Evolutionary conservation across 2,888 invertebrate genomes (phyloP).

Genomic region (Elysia crispata): DNA sequence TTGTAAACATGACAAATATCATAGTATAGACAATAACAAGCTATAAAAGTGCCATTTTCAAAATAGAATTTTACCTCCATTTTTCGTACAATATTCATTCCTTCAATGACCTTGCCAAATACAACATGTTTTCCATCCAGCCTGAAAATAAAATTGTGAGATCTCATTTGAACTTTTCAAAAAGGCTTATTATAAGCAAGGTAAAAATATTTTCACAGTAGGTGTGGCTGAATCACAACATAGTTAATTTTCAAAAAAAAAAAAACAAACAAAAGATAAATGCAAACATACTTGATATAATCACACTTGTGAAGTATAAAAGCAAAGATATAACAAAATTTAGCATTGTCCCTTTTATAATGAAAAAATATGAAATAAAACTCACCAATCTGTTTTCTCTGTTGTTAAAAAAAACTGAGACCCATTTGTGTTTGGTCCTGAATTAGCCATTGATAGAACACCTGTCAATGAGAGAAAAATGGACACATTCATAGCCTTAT

Average conservation of each 20-base stretch:
- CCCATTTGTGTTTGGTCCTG: constrained; percentile 96
- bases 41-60: not conserved
- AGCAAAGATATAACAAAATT: no score
- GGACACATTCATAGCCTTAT: no score
- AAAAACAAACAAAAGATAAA: no score
- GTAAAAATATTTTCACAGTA: no score
- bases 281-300: no score
- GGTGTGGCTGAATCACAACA: no score
- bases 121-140: constrained; percentile 98
- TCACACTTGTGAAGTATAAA: no score
- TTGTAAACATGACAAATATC: no score
- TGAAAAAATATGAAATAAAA: constrained; percentile 45
- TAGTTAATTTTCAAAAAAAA: no score
- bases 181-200: no score
- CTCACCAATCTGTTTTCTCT: constrained; percentile 85
- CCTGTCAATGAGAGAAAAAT: constrained; percentile 79
- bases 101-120: constrained; percentile 96
- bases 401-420: constrained; percentile 94
- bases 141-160: constrained; percentile 81
- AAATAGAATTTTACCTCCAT: constrained; percentile 83
- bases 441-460: constrained; percentile 98
- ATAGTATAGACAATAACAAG: not conserved
- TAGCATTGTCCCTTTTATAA: not conserved
- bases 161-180: not conserved
- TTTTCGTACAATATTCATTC: constrained; percentile 93